Percentiles rank a stretch among this genome's conserved stretches.
These are phyloP conservation scores for Centropus bengalensis DNA, from an alignment of 2,113 vertebrate species.

Conservation along the genomic window DNA sequence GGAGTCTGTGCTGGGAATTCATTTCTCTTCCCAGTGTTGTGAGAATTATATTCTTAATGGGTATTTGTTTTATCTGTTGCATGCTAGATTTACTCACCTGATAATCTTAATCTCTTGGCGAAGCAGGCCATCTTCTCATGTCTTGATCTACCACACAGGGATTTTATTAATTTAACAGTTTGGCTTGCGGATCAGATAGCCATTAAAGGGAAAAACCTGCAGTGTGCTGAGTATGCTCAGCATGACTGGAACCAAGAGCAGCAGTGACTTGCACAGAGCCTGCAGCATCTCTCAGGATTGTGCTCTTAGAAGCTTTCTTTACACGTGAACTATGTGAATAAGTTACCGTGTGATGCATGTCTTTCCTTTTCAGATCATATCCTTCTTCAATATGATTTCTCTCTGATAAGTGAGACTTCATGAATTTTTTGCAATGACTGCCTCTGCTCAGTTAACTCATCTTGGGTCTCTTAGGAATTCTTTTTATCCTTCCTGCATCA, in stretches of 20 bases:
- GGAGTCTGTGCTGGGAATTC: neutral
- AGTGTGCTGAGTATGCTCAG: neutral
- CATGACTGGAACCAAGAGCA: neutral
- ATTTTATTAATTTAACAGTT: slow-evolving; percentile 24
- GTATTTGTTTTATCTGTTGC: slow-evolving; percentile 64
- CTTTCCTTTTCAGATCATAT: neutral
- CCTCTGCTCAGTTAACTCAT: neutral
- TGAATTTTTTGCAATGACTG: neutral
- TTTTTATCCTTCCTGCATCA: neutral
- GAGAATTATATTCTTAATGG: slow-evolving; percentile 59
- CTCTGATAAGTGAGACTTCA: neutral
- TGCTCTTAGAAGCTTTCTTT: neutral
- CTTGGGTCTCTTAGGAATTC: neutral
- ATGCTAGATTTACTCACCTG: slow-evolving; percentile 48
- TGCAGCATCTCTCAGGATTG: neutral
- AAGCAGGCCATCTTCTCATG: neutral
- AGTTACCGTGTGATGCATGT: neutral
- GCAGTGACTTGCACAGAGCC: neutral
- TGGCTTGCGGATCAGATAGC: slow-evolving; percentile 49
- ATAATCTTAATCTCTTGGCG: slow-evolving; percentile 47
- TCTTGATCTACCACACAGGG: neutral
- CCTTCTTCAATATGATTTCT: neutral
- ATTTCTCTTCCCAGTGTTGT: slow-evolving; percentile 15
- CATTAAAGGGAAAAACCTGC: neutral
- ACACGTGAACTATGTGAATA: neutral